phyloP scores from a whole-genome alignment of 2,113 vertebrate genomes.

The Climacteris rufus region DNA sequence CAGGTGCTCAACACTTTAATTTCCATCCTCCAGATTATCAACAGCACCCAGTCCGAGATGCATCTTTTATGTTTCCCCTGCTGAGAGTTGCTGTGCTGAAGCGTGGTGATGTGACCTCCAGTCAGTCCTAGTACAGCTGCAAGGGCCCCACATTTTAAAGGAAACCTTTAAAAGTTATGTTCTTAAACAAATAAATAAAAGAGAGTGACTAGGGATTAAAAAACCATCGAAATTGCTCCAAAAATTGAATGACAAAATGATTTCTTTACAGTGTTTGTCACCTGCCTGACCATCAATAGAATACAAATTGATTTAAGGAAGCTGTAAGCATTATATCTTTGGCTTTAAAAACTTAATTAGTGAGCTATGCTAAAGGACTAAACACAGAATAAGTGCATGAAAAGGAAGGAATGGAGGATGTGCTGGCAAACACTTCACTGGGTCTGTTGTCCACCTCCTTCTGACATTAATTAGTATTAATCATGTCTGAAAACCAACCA shows the following conservation, averaged over 20 bases:
- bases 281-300: background rate
- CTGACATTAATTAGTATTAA: background rate
- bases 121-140: background rate
- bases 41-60: background rate
- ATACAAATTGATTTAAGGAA: background rate
- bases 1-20: background rate
- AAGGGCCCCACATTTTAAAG: background rate
- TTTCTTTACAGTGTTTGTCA: background rate
- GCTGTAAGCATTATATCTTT: background rate
- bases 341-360: background rate
- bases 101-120: background rate
- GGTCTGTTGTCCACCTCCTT: background rate
- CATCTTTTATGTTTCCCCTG: background rate
- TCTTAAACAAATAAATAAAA: background rate
- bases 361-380: background rate
- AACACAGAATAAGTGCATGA: background rate
- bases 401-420: background rate
- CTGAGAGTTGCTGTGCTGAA: background rate
- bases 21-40: background rate
- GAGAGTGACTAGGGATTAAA: background rate
- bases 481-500: background rate
- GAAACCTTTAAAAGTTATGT: background rate
- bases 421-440: background rate
- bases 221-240: background rate
- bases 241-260: background rate